Conservation (phyloP, 2,888 invertebrate genomes). For the Chloroclystis v-ata region DNA sequence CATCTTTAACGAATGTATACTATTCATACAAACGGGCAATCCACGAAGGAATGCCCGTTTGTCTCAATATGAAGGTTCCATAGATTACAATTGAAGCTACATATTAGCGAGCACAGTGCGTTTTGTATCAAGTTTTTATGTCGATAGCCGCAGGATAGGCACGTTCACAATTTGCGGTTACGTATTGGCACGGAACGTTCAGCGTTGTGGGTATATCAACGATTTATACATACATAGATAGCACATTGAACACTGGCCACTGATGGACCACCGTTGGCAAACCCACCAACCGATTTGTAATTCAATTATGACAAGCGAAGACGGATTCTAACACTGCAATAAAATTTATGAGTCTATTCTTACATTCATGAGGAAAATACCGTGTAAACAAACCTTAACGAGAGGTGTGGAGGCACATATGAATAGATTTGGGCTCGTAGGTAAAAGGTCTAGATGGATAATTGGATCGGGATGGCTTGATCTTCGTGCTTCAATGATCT, state of each 20-base stretch:
- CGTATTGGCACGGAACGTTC: constrained; percentile 53
- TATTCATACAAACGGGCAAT: too few relatives aligned
- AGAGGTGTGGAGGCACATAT: constrained; percentile 11
- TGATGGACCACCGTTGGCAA: constrained; percentile 23
- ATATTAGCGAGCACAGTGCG: constrained; percentile 16
- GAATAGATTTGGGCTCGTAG: constrained; percentile 1
- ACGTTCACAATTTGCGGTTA: constrained; percentile 56
- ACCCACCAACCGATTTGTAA: constrained; percentile 39
- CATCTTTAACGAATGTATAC: too few relatives aligned
- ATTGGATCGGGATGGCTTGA: constrained; percentile 1
- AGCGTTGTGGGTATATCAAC: constrained; percentile 37
- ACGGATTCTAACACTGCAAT: constrained; percentile 36
- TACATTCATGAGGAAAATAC: constrained; percentile 49
- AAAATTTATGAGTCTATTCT: constrained; percentile 53
- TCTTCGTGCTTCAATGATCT: neutral
- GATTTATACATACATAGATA: constrained; percentile 35
- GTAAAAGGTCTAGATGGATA: constrained; percentile 1
- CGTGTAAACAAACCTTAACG: constrained; percentile 31
- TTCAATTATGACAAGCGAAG: constrained; percentile 45
- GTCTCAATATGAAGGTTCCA: too few relatives aligned
- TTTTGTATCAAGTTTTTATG: constrained; percentile 18
- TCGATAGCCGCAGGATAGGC: constrained; percentile 40
- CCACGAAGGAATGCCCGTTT: too few relatives aligned
- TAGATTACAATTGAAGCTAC: too few relatives aligned
- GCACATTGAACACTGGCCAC: constrained; percentile 39